Conservation (phyloP, 2,797 vertebrate genomes). For the Synaphobranchus kaupii region DNA sequence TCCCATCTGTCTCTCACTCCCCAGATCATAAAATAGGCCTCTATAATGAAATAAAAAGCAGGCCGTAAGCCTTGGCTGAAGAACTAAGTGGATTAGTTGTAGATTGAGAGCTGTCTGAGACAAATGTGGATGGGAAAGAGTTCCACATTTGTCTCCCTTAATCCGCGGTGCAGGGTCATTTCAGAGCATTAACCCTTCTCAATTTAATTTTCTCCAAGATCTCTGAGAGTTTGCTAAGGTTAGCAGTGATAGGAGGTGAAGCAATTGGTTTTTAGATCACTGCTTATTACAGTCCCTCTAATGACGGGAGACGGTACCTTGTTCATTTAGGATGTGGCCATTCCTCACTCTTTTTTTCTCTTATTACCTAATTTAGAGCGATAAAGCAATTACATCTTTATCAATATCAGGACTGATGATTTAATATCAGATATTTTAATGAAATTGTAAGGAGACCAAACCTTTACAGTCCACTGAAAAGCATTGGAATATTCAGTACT, state of each 20-base stretch:
- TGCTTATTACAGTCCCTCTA: background rate
- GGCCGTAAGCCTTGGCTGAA: conserved; percentile 68
- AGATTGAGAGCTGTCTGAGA: conserved; percentile 58
- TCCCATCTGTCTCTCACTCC: conserved; percentile 62
- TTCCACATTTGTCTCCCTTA: conserved; percentile 58
- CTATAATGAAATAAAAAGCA: conserved; percentile 73
- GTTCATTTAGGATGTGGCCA: background rate
- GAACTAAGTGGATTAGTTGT: conserved; percentile 72
- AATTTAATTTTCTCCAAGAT: conserved; percentile 31
- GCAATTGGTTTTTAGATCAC: conserved; percentile 16
- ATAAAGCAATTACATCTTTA: background rate
- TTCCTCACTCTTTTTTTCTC: background rate
- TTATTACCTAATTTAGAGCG: background rate
- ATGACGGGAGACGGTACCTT: background rate
- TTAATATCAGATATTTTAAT: background rate
- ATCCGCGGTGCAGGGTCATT: conserved; percentile 56
- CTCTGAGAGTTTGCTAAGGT: conserved; percentile 17
- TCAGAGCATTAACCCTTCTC: conserved; percentile 42
- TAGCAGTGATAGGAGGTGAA: background rate
- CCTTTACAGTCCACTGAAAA: background rate
- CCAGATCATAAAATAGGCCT: conserved; percentile 64
- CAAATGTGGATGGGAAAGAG: conserved; percentile 54
- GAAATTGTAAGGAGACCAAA: background rate
- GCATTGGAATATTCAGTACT: background rate
- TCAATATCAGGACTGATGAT: background rate